A percentile compares a stretch with the other conserved stretches of the same genome.
Evolutionary conservation across 2,113 vertebrate species (phyloP).

Genomic region (Mastomys natalensis): DNA sequence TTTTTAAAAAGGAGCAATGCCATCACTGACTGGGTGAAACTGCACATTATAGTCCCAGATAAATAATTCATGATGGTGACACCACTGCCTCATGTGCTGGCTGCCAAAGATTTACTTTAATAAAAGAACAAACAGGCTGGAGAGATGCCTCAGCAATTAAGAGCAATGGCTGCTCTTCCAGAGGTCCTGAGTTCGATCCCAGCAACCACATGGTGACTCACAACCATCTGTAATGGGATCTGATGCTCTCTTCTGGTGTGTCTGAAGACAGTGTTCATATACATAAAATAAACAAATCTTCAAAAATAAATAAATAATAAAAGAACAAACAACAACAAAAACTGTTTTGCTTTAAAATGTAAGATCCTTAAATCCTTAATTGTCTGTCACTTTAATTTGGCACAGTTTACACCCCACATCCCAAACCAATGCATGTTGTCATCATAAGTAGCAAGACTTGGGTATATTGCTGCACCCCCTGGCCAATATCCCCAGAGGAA

Average conservation of each 20-base stretch:
- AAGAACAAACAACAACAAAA: not conserved
- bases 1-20: not conserved
- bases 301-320: too few relatives aligned
- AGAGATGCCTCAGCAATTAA: too few relatives aligned
- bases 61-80: not conserved
- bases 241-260: too few relatives aligned
- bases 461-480: not conserved
- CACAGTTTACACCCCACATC: not conserved
- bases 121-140: not conserved
- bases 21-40: not conserved
- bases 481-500: not conserved
- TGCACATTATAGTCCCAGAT: not conserved
- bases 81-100: not conserved
- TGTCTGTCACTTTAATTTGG: not conserved
- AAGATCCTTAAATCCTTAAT: slow-evolving; percentile 39
- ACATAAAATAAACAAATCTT: too few relatives aligned
- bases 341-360: not conserved
- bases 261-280: too few relatives aligned
- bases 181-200: too few relatives aligned
- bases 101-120: slow-evolving; percentile 41
- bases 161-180: too few relatives aligned
- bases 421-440: not conserved
- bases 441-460: not conserved
- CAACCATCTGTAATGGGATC: too few relatives aligned
- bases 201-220: too few relatives aligned